These are phyloP conservation scores for Leucophenga varia DNA, from an alignment of 1,140 invertebrate species.

Conservation along the genomic window DNA sequence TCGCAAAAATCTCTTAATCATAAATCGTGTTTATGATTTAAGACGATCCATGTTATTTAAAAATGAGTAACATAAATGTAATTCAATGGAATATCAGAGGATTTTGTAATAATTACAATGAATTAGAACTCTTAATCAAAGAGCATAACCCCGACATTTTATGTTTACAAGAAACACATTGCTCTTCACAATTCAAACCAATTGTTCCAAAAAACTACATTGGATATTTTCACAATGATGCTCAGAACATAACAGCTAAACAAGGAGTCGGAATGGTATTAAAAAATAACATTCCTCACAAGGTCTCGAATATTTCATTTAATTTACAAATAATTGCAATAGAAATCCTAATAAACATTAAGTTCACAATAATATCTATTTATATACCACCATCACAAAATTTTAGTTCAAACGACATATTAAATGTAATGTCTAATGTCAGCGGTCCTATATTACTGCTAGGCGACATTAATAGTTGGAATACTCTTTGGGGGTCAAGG, in stretches of 20 bases:
- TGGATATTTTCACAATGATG: background rate
- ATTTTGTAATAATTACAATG: background rate
- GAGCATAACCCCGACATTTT: background rate
- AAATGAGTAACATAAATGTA: no score
- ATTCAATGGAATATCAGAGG: constrained; percentile 1
- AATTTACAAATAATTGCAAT: background rate
- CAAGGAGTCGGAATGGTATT: background rate
- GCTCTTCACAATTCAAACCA: background rate
- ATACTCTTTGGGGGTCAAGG: no score
- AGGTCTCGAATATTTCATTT: background rate
- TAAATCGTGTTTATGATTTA: no score
- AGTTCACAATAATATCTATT: constrained; percentile 2
- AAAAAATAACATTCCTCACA: background rate
- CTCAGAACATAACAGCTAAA: background rate
- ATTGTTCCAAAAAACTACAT: background rate
- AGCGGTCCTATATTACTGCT: no score
- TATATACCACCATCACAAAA: constrained; percentile 3
- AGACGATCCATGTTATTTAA: background rate
- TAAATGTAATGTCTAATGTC: background rate
- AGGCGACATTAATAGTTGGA: no score
- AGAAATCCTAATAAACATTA: background rate
- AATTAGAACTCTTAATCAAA: background rate
- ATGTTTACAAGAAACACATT: background rate
- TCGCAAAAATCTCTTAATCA: no score
- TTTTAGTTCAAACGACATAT: background rate